Evolutionary conservation across 64 coral and sea anemone genomes (phyloP).

Genomic region (Anthopleura sola): DNA sequence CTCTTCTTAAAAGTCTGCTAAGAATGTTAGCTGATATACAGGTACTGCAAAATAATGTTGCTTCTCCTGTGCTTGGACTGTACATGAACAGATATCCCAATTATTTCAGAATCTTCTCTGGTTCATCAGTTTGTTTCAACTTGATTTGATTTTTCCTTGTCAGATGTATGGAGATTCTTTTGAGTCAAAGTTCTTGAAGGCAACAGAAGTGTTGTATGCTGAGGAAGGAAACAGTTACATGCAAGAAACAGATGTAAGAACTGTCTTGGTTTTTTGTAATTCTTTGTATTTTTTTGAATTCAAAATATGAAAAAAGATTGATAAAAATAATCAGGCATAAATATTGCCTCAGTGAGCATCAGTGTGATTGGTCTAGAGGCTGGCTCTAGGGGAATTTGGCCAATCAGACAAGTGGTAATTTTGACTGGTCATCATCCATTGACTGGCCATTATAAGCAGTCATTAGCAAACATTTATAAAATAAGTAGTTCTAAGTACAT

Average conservation of each 20-base stretch:
- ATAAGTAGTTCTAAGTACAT: no score
- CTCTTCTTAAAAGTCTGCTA: conserved; percentile 92
- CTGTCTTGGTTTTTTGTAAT: neutral
- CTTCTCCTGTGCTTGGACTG: neutral
- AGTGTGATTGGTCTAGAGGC: no score
- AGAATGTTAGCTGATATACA: conserved; percentile 99
- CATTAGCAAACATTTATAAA: no score
- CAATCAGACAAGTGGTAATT: no score
- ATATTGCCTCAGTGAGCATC: no score
- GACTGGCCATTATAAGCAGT: no score
- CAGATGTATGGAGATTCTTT: conserved; percentile 99
- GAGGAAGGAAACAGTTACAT: conserved; percentile 94
- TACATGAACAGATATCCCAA: neutral
- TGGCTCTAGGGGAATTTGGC: no score
- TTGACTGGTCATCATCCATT: no score
- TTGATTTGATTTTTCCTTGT: neutral
- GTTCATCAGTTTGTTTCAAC: neutral
- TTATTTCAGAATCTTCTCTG: neutral
- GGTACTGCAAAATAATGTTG: conserved; percentile 34
- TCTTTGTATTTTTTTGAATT: neutral
- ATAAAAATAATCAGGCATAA: no score
- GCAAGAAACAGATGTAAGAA: conserved; percentile 97
- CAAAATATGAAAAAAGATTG: no score
- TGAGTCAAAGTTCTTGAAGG: conserved; percentile 86
- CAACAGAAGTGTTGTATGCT: conserved; percentile 90